Conservation (phyloP, 2,797 vertebrate genomes). For the Gymnoscopelus braueri region DNA sequence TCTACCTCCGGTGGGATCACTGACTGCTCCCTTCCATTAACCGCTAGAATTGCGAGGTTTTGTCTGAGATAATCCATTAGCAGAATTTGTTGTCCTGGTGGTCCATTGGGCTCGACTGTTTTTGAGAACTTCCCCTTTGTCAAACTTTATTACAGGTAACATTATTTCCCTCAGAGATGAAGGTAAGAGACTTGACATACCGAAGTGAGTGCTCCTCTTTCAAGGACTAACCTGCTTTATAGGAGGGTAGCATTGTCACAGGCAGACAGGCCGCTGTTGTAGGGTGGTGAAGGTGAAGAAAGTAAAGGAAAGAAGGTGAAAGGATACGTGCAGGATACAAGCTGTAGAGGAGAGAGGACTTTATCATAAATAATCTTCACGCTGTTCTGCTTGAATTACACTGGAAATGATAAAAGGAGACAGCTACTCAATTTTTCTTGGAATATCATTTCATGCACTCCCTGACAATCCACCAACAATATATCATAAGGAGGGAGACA, state of each 20-base stretch:
- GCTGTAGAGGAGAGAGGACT: conserved; percentile 45
- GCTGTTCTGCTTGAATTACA: conserved; percentile 25
- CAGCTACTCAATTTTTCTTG: neutral
- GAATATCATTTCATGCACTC: neutral
- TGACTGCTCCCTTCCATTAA: neutral
- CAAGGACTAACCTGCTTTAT: conserved; percentile 56
- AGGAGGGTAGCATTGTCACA: conserved; percentile 59
- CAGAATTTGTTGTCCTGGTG: neutral
- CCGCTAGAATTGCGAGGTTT: conserved; percentile 8
- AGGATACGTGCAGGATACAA: conserved; percentile 19
- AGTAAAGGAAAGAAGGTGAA: conserved; percentile 40
- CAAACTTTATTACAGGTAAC: conserved; percentile 32
- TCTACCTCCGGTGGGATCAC: conserved; percentile 3
- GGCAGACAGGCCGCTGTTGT: conserved; percentile 40
- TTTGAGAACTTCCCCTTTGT: conserved; percentile 32
- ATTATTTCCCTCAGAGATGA: conserved; percentile 33
- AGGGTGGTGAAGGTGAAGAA: conserved; percentile 47
- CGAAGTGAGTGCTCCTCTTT: conserved; percentile 61
- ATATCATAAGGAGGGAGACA: conserved; percentile 32
- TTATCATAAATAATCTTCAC: conserved; percentile 44
- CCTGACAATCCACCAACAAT: conserved; percentile 18
- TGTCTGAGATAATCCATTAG: conserved; percentile 10
- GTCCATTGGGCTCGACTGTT: neutral
- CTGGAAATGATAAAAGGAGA: conserved; percentile 16
- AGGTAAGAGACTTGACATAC: conserved; percentile 47